Conservation (phyloP, 2,888 invertebrate genomes). For the Lacanobia oleracea region DNA sequence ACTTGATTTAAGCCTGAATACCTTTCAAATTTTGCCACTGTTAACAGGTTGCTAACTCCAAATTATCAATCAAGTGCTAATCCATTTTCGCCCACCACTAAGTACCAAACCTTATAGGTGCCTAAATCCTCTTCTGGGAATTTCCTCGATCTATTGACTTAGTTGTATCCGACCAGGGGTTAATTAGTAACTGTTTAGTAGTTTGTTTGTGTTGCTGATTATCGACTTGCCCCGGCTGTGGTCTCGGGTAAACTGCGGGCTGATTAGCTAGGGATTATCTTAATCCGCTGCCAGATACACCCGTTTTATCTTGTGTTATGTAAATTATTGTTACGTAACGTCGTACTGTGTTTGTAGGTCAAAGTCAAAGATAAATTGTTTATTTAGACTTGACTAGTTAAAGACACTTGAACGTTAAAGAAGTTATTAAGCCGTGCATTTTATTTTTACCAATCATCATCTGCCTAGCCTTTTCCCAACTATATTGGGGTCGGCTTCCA, state of each 20-base stretch:
- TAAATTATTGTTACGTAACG: not conserved
- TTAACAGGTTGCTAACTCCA: no score
- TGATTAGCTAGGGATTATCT: slow-evolving; percentile 35
- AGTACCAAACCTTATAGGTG: not conserved
- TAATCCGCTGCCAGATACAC: slow-evolving; percentile 6
- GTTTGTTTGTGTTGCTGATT: slow-evolving; percentile 49
- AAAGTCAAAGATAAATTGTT: not conserved
- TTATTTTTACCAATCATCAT: no score
- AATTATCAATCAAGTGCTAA: not conserved
- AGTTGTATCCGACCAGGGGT: slow-evolving; percentile 8
- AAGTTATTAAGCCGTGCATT: no score
- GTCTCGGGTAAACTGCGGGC: slow-evolving; percentile 2
- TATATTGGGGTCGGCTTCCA: no score
- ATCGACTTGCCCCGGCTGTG: slow-evolving; percentile 20
- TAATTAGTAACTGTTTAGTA: slow-evolving; percentile 43
- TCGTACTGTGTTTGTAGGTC: not conserved
- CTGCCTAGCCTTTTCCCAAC: no score
- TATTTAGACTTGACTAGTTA: not conserved
- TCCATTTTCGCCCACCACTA: no score
- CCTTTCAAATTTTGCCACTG: no score
- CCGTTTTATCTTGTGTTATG: slow-evolving; percentile 20
- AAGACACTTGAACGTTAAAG: not conserved
- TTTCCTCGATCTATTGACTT: slow-evolving; percentile 3
- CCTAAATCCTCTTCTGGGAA: slow-evolving; percentile 4
- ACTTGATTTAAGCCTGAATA: no score